Evolutionary conservation across 2,797 vertebrate species (phyloP).

Genomic region (Eulemur rubriventer): DNA sequence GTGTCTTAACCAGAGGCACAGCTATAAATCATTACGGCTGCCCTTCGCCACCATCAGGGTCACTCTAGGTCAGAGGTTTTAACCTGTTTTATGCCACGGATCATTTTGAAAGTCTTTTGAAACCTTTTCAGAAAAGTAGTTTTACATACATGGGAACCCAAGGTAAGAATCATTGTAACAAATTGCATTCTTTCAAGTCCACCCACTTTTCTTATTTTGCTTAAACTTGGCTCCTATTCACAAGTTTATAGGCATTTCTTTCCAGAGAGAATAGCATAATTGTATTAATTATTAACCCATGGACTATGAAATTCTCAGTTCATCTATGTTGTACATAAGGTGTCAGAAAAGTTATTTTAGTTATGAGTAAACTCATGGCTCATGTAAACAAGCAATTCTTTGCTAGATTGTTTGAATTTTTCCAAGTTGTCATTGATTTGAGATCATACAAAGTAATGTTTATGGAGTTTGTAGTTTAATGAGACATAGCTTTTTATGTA

Average conservation of each 20-base stretch:
- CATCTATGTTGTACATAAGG: not conserved
- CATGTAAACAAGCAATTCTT: not conserved
- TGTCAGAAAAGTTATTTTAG: not conserved
- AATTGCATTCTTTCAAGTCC: not conserved
- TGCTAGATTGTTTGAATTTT: not conserved
- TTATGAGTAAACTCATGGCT: not conserved
- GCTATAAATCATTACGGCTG: not conserved
- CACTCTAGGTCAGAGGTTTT: not conserved
- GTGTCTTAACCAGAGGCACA: not conserved
- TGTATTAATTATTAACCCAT: not conserved
- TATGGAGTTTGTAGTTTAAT: not conserved
- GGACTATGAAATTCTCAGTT: not conserved
- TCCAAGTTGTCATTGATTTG: not conserved
- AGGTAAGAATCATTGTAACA: not conserved
- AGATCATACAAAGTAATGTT: not conserved
- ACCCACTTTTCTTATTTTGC: not conserved
- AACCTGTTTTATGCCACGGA: not conserved
- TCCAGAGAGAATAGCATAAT: not conserved
- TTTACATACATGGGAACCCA: not conserved
- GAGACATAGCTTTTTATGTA: not conserved
- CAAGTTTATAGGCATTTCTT: not conserved
- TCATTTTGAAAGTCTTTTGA: not conserved
- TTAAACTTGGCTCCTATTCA: not conserved
- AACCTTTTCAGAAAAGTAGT: not conserved
- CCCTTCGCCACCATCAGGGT: not conserved